Percentiles rank a stretch among this genome's conserved stretches.
Conservation (phyloP, 2,113 vertebrate genomes). For the Eublepharis macularius region DNA sequence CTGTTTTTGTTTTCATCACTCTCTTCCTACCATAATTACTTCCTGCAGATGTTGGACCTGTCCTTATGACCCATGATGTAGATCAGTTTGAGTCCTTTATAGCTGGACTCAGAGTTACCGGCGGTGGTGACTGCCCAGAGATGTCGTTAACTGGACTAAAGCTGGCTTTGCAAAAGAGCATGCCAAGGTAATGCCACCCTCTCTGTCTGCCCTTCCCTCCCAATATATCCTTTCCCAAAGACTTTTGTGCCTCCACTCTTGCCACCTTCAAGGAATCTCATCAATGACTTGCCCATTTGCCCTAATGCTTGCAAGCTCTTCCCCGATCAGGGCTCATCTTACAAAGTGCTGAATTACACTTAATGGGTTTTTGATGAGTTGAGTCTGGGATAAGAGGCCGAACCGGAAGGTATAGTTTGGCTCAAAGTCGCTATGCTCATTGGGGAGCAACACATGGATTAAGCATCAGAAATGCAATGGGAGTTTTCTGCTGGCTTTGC, state of each 20-base stretch:
- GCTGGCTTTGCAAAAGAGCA: constrained; percentile 9
- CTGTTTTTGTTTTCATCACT: neutral
- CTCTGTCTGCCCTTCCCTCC: neutral
- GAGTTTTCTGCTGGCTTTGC: too few species aligned
- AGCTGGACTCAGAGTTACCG: neutral
- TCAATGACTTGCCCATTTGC: neutral
- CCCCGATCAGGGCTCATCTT: neutral
- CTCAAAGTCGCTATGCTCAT: too few species aligned
- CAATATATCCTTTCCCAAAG: neutral
- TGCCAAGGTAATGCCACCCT: neutral
- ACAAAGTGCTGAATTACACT: too few species aligned
- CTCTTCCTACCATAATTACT: neutral
- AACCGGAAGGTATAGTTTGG: too few species aligned
- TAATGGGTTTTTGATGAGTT: too few species aligned
- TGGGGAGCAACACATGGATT: too few species aligned
- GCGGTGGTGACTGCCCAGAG: constrained; percentile 19
- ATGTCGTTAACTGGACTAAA: constrained; percentile 11
- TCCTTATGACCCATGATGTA: neutral
- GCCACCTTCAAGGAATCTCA: neutral
- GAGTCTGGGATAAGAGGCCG: too few species aligned
- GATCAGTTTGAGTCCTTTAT: neutral
- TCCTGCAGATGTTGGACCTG: neutral
- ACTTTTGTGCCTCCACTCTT: neutral
- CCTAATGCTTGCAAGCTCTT: neutral
- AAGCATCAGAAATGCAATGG: too few species aligned